A percentile compares a stretch with the other conserved stretches of the same genome.
phyloP scores from a whole-genome alignment of 2,113 vertebrate species.

The Prietella phreatophila region DNA sequence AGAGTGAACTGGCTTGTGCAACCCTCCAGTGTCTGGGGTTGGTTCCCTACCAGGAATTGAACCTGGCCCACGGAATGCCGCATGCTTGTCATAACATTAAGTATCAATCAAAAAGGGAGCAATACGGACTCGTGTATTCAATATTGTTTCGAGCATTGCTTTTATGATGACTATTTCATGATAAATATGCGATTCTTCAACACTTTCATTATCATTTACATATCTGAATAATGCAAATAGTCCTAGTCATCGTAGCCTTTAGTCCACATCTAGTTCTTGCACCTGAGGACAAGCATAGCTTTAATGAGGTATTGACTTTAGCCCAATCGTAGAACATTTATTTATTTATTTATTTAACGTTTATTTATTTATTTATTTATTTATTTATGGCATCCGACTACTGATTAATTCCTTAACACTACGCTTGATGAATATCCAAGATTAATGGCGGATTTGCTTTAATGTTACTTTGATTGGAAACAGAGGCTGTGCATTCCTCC shows the following conservation, averaged over 20 bases:
- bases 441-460: constrained; percentile 81
- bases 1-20: too few species aligned
- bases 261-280: constrained; percentile 32
- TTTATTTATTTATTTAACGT: constrained; percentile 87
- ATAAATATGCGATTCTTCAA: constrained; percentile 4
- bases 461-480: constrained; percentile 74
- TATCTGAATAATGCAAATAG: constrained; percentile 20
- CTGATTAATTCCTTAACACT: constrained; percentile 79
- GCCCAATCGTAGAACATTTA: constrained; percentile 81
- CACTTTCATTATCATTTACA: constrained; percentile 6
- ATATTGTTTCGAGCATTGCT: background rate
- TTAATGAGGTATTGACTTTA: constrained; percentile 83
- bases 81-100: too few species aligned
- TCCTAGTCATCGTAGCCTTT: constrained; percentile 15
- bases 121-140: background rate
- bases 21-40: too few species aligned
- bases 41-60: too few species aligned
- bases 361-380: constrained; percentile 90
- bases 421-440: constrained; percentile 84
- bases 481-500: constrained; percentile 61
- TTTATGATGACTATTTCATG: constrained; percentile 5
- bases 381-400: constrained; percentile 81
- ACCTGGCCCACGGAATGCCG: too few species aligned
- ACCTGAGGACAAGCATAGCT: constrained; percentile 50
- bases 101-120: background rate